These are phyloP conservation scores for Ostrea edulis DNA, from an alignment of 1,140 invertebrate species.

Conservation along the genomic window DNA sequence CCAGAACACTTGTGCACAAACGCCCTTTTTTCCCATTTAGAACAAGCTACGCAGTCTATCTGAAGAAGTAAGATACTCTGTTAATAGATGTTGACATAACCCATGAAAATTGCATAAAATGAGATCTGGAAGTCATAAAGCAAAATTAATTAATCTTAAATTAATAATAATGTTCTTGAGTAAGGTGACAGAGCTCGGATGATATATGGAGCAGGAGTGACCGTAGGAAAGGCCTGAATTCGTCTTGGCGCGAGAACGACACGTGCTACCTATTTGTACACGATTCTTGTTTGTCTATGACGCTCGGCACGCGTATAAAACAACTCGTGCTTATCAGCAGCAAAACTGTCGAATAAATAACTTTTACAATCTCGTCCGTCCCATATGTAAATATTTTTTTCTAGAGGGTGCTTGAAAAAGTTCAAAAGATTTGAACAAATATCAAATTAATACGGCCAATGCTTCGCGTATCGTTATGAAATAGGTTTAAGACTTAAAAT, in stretches of 20 bases:
- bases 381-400: slow-evolving; percentile 32
- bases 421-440: slow-evolving; percentile 33
- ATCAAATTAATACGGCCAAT: slow-evolving; percentile 33
- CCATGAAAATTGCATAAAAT: slow-evolving; percentile 36
- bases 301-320: slow-evolving; percentile 25
- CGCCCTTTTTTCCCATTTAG: background rate
- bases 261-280: slow-evolving; percentile 4
- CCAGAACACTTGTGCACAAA: background rate
- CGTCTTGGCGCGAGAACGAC: background rate
- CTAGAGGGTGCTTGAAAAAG: slow-evolving; percentile 24
- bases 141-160: slow-evolving; percentile 34
- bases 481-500: slow-evolving; percentile 36
- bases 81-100: slow-evolving; percentile 18
- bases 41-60: background rate
- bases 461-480: slow-evolving; percentile 36
- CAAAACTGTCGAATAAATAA: slow-evolving; percentile 27
- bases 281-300: slow-evolving; percentile 14
- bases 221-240: background rate
- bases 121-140: slow-evolving; percentile 7
- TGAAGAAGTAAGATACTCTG: background rate
- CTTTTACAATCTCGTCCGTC: slow-evolving; percentile 21
- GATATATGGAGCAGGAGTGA: slow-evolving; percentile 10
- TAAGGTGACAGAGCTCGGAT: background rate
- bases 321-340: background rate
- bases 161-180: background rate